Percentiles rank a stretch among this genome's conserved stretches.
phyloP scores from a whole-genome alignment of 2,888 invertebrate genomes.

The Zootermopsis nevadensis region DNA sequence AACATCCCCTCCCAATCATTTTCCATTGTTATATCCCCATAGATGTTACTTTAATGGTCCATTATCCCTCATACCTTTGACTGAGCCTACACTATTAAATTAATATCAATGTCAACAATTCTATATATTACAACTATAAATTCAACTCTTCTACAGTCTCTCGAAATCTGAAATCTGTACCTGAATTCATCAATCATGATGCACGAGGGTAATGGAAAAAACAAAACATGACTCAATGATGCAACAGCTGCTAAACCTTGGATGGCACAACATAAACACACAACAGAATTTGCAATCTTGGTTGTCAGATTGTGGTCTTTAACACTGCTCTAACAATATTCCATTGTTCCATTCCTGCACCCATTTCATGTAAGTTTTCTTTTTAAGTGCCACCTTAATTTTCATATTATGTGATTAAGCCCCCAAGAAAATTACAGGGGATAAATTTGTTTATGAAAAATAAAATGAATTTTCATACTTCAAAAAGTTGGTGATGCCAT shows the following conservation, averaged over 20 bases:
- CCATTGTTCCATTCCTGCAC: neutral
- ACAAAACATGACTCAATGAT: neutral
- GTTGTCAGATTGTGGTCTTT: neutral
- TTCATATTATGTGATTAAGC: too few species aligned
- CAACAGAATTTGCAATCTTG: slow-evolving; percentile 19
- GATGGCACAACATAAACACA: slow-evolving; percentile 28
- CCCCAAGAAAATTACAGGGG: too few species aligned
- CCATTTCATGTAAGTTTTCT: neutral
- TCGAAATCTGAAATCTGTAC: neutral
- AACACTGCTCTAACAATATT: neutral
- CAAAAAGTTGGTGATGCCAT: too few species aligned
- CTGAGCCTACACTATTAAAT: slow-evolving; percentile 11
- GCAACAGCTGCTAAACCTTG: slow-evolving; percentile 1
- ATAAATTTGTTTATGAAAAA: too few species aligned
- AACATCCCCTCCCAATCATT: neutral
- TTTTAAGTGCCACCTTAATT: too few species aligned
- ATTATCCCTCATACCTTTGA: neutral
- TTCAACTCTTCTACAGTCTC: slow-evolving; percentile 2
- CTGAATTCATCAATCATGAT: neutral
- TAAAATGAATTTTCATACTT: too few species aligned
- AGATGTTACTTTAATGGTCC: neutral
- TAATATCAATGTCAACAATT: neutral
- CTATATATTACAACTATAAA: slow-evolving; percentile 11
- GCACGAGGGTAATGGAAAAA: neutral
- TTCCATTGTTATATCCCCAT: neutral